Percentiles rank a stretch among this genome's conserved stretches.
phyloP scores from a whole-genome alignment of 2,797 vertebrate species.

The Emydoidea blandingii region DNA sequence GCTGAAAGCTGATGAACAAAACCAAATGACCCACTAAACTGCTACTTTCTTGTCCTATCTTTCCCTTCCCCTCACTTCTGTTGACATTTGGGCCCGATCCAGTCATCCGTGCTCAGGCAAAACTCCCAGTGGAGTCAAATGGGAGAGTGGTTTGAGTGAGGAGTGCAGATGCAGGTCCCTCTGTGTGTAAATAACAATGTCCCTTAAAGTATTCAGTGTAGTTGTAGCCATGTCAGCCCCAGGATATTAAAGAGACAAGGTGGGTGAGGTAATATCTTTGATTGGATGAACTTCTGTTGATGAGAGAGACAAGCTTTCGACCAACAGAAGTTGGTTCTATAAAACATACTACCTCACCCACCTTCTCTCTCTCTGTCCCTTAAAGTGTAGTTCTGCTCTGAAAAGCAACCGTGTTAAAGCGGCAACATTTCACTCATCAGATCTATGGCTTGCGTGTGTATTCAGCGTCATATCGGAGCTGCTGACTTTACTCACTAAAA shows the following conservation, averaged over 20 bases:
- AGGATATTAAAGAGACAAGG: neutral
- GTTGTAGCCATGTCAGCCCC: neutral
- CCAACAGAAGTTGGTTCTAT: neutral
- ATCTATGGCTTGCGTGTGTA: neutral
- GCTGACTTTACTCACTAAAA: neutral
- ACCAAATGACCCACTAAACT: neutral
- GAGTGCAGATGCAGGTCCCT: neutral
- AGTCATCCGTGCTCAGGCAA: neutral
- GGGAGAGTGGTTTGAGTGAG: neutral
- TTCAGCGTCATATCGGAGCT: neutral
- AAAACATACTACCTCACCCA: neutral
- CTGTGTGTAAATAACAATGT: neutral
- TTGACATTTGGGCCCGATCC: neutral
- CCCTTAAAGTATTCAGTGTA: neutral
- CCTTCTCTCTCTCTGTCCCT: neutral
- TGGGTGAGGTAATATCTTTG: neutral
- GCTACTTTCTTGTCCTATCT: neutral
- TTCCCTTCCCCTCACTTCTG: neutral
- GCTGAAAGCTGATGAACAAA: neutral
- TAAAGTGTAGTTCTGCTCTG: neutral
- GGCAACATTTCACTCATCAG: neutral
- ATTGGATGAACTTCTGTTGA: neutral
- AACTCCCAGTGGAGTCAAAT: neutral
- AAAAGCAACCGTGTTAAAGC: neutral
- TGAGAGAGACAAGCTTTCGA: neutral